Evolutionary conservation across 1,140 invertebrate species (phyloP).

Genomic region (Orussus abietinus): DNA sequence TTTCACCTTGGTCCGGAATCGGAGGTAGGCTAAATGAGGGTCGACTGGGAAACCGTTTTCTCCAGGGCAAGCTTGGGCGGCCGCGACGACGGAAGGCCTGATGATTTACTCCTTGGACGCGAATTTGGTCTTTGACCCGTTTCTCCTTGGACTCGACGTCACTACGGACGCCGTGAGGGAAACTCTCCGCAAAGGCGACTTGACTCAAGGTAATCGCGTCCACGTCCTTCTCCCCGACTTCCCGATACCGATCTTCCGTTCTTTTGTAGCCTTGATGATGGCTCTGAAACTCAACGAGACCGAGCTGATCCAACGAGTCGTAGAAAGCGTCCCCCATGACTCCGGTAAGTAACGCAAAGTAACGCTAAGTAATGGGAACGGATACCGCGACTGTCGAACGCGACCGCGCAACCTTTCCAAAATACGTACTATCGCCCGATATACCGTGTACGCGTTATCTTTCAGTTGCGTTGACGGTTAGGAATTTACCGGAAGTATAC

Average conservation of each 20-base stretch:
- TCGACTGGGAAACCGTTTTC: conserved; percentile 13
- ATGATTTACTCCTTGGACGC: conserved; percentile 84
- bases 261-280: conserved; percentile 71
- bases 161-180: conserved; percentile 71
- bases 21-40: background rate
- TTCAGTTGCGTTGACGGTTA: conserved; percentile 73
- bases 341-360: conserved; percentile 69
- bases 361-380: too few relatives aligned
- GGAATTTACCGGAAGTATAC: conserved; percentile 69
- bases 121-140: conserved; percentile 79
- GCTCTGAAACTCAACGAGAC: conserved; percentile 84
- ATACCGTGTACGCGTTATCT: conserved; percentile 30
- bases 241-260: conserved; percentile 33
- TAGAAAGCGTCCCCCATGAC: conserved; percentile 74
- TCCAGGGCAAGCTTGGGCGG: conserved; percentile 80
- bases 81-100: conserved; percentile 90
- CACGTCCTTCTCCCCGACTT: too few relatives aligned
- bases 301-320: conserved; percentile 71
- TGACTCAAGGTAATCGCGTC: conserved; percentile 59
- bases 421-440: conserved; percentile 6
- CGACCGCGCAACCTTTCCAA: too few relatives aligned
- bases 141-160: conserved; percentile 74
- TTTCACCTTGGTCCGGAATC: conserved; percentile 1
- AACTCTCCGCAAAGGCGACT: conserved; percentile 63
- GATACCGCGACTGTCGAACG: too few relatives aligned